Percentiles rank a stretch among this genome's conserved stretches.
Evolutionary conservation across 2,888 invertebrate genomes (phyloP).

Genomic region (Bugula neritina): DNA sequence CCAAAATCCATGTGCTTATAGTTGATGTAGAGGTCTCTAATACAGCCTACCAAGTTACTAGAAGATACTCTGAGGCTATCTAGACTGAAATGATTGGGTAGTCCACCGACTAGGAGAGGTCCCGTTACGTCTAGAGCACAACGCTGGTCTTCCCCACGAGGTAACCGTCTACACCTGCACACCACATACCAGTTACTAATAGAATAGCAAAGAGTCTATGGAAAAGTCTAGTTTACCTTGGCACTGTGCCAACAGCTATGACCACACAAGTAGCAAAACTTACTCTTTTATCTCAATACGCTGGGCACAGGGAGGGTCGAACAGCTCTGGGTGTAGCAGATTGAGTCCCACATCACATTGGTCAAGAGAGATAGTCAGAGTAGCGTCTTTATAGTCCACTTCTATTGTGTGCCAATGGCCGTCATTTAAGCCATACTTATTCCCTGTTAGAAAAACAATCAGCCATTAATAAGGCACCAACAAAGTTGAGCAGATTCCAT

Average conservation of each 20-base stretch:
- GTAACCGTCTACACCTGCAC: background rate
- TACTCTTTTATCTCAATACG: background rate
- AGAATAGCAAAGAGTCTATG: too few species aligned
- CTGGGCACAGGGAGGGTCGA: constrained; percentile 2
- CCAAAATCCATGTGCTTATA: constrained; percentile 80
- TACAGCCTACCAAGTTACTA: constrained; percentile 78
- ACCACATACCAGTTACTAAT: background rate
- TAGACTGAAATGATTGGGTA: constrained; percentile 58
- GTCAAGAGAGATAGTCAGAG: constrained; percentile 7
- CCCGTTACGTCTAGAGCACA: constrained; percentile 72
- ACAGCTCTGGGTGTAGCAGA: constrained; percentile 8
- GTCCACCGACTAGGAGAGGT: constrained; percentile 82
- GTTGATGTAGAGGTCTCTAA: constrained; percentile 79
- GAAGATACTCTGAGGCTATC: constrained; percentile 38
- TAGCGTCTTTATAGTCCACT: constrained; percentile 74
- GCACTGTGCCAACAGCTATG: too few species aligned
- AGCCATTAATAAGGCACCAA: too few species aligned
- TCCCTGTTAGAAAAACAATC: too few species aligned
- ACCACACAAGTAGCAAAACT: too few species aligned
- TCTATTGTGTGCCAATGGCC: constrained; percentile 84
- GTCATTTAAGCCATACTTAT: constrained; percentile 69
- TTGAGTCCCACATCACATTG: constrained; percentile 21
- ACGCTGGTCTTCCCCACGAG: too few species aligned
- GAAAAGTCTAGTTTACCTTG: too few species aligned
- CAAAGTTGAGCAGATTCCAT: too few species aligned